A percentile compares a stretch with the other conserved stretches of the same genome.
These are phyloP conservation scores for Tarsius wallacei DNA, from an alignment of 2,797 vertebrate species.

Conservation along the genomic window DNA sequence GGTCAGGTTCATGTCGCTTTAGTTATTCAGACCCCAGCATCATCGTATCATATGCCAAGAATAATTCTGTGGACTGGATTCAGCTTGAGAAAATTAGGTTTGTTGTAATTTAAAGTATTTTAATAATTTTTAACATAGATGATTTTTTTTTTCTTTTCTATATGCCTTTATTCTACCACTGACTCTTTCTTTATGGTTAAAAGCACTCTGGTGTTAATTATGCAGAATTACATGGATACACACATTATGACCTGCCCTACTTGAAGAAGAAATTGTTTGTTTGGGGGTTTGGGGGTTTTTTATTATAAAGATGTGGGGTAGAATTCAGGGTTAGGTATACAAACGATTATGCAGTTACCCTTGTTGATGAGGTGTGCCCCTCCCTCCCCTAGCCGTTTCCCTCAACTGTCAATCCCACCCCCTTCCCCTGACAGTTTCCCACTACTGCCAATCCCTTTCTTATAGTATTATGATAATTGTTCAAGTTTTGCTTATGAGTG, in stretches of 20 bases:
- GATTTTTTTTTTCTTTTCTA: neutral
- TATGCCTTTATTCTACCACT: constrained; percentile 32
- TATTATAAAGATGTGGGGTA: too few species aligned
- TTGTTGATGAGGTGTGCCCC: too few species aligned
- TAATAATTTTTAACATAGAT: constrained; percentile 61
- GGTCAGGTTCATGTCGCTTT: constrained; percentile 97
- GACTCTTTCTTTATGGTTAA: constrained; percentile 63
- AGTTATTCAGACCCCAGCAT: constrained; percentile 98
- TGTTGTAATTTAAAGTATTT: constrained; percentile 84
- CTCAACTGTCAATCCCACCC: too few species aligned
- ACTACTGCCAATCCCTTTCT: too few species aligned
- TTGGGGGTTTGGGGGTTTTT: too few species aligned
- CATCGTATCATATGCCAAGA: constrained; percentile 95
- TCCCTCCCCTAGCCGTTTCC: too few species aligned
- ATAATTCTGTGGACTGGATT: constrained; percentile 96
- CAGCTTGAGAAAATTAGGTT: constrained; percentile 98
- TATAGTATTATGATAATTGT: too few species aligned
- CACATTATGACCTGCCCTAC: neutral
- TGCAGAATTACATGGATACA: neutral
- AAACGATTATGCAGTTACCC: too few species aligned
- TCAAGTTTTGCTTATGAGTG: too few species aligned
- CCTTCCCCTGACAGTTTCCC: too few species aligned
- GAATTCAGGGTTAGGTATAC: too few species aligned
- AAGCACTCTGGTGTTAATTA: constrained; percentile 72
- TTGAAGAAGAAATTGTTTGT: neutral